Conservation (phyloP, 2,797 vertebrate genomes). For the Chloroceryle amazona region DNA sequence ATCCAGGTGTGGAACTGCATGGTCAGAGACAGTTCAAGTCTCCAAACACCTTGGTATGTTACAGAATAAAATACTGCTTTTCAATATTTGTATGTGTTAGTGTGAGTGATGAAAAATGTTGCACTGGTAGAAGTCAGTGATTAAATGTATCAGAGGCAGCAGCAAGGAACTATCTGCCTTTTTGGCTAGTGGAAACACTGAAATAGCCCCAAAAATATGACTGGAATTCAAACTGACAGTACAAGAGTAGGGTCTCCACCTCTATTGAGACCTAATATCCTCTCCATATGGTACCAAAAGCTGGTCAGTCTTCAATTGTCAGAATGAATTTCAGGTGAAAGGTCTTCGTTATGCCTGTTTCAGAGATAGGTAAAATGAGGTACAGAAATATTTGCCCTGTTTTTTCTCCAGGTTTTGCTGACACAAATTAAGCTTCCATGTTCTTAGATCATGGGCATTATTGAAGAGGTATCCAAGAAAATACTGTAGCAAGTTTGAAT, state of each 20-base stretch:
- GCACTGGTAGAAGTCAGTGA: not conserved
- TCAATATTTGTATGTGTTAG: not conserved
- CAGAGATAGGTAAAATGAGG: not conserved
- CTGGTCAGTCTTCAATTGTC: not conserved
- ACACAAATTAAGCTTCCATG: fast-evolving
- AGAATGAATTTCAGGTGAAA: not conserved
- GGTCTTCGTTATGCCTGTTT: not conserved
- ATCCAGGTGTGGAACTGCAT: not conserved
- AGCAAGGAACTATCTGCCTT: not conserved
- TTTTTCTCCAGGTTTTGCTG: not conserved
- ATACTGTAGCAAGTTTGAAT: not conserved
- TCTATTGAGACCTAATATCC: not conserved
- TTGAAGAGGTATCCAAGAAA: not conserved
- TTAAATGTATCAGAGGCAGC: not conserved
- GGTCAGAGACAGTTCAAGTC: not conserved
- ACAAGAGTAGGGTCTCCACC: not conserved
- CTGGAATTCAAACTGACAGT: not conserved
- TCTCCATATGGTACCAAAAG: not conserved
- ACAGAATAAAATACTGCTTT: not conserved
- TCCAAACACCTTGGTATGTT: not conserved
- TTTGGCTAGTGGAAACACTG: not conserved
- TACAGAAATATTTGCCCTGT: not conserved
- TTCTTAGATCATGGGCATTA: not conserved
- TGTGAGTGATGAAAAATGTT: not conserved
- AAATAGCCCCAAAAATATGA: not conserved